Evolutionary conservation across 1,140 invertebrate genomes (phyloP).

Genomic region (Aphis gossypii): DNA sequence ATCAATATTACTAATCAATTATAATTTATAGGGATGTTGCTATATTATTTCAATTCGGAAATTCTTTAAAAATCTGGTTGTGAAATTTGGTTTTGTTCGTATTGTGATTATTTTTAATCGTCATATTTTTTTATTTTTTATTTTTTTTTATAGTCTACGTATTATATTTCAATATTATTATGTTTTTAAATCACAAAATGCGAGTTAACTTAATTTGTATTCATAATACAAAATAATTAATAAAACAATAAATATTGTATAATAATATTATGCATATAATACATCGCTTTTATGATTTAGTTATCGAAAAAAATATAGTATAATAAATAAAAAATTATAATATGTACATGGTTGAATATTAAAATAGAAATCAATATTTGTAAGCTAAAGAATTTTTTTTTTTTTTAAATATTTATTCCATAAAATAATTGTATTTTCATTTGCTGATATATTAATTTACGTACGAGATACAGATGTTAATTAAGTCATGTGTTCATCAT

Average conservation of each 20-base stretch:
- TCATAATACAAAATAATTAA: neutral
- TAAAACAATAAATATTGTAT: neutral
- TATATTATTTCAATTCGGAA: neutral
- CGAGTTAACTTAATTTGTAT: neutral
- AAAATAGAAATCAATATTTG: neutral
- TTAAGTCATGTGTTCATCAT: neutral
- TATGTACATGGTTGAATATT: neutral
- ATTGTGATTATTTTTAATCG: neutral
- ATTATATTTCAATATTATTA: neutral
- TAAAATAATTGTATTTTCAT: neutral
- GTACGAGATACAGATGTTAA: neutral
- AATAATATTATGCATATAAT: neutral
- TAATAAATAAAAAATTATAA: neutral
- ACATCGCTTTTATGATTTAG: neutral
- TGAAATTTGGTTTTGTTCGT: neutral
- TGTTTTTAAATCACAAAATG: neutral
- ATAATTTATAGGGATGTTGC: neutral
- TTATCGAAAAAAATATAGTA: neutral
- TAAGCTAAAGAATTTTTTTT: neutral
- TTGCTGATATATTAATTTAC: neutral
- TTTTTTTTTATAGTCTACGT: neutral
- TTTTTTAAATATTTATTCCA: neutral
- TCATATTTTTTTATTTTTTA: neutral
- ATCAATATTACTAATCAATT: conserved; percentile 30
- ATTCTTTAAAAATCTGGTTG: neutral